A percentile compares a stretch with the other conserved stretches of the same genome.
Conservation (phyloP, 2,888 invertebrate species). For the Morpho helenor region DNA sequence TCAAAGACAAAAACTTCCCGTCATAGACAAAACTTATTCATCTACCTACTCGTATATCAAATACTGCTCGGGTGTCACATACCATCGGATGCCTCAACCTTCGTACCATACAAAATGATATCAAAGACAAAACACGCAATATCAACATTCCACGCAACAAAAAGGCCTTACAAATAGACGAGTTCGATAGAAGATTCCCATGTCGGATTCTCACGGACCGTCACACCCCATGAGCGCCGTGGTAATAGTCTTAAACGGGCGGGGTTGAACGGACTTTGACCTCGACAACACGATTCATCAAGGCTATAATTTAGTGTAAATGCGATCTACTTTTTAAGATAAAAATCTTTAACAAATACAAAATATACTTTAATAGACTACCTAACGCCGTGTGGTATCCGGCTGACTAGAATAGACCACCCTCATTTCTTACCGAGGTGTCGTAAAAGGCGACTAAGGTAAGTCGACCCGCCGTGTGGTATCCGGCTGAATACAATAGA, state of each 20-base stretch:
- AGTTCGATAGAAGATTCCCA: slow-evolving; percentile 47
- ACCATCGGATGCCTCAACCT: not conserved
- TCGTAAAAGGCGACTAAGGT: no score
- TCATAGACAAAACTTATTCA: no score
- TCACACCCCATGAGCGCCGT: slow-evolving; percentile 59
- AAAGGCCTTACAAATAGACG: slow-evolving; percentile 12
- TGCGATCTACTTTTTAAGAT: slow-evolving; percentile 5
- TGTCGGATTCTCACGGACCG: slow-evolving; percentile 66
- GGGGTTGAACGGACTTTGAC: slow-evolving; percentile 28
- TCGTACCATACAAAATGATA: not conserved
- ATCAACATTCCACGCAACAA: slow-evolving; percentile 8
- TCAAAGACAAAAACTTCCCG: no score
- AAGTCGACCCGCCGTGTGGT: no score
- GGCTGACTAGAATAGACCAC: no score
- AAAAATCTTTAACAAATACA: no score
- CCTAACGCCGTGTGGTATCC: no score
- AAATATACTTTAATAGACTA: no score
- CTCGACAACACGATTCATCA: slow-evolving; percentile 9
- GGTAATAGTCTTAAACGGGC: slow-evolving; percentile 25
- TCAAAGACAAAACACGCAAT: slow-evolving; percentile 12
- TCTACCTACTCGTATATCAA: no score
- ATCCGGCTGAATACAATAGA: no score
- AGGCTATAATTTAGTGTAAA: slow-evolving; percentile 10
- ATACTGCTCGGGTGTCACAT: no score
- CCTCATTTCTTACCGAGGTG: no score